These are phyloP conservation scores for Hoplodrina blanda DNA, from an alignment of 2,888 invertebrate genomes.

Conservation along the genomic window DNA sequence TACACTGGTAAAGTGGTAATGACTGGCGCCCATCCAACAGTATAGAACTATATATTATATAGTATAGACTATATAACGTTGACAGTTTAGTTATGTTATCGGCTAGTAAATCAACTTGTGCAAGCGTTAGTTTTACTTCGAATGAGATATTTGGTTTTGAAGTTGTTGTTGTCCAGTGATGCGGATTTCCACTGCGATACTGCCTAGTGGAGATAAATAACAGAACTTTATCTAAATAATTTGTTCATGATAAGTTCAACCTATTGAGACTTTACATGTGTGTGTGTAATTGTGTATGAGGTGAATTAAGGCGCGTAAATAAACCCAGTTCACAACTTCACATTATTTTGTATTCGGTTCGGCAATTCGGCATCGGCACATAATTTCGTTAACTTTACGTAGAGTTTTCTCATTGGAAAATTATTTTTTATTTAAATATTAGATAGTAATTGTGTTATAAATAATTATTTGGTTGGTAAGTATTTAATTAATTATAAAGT, in stretches of 20 bases:
- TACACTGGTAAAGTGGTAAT: background rate
- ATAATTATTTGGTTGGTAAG: no score
- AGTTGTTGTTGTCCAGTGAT: background rate
- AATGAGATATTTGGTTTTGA: background rate
- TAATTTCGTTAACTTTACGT: background rate
- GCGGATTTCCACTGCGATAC: background rate
- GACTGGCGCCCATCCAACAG: background rate
- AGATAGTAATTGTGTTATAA: no score
- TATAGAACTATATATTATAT: background rate
- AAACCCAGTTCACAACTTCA: constrained; percentile 1
- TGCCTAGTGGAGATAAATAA: background rate
- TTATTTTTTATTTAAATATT: no score
- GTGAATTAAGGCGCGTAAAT: background rate
- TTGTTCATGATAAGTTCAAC: background rate
- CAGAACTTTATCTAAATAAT: no score
- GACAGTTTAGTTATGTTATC: no score
- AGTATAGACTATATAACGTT: no score
- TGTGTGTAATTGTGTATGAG: background rate
- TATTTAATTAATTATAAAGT: no score
- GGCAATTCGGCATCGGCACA: no score
- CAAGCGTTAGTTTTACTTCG: background rate
- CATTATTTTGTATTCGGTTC: no score
- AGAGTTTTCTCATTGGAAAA: background rate
- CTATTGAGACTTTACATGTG: background rate
- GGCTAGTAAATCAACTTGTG: background rate